Evolutionary conservation across 2,888 invertebrate species (phyloP), one percentile per base, ranked within the genome.

Genomic region (Agrochola litura): DNA sequence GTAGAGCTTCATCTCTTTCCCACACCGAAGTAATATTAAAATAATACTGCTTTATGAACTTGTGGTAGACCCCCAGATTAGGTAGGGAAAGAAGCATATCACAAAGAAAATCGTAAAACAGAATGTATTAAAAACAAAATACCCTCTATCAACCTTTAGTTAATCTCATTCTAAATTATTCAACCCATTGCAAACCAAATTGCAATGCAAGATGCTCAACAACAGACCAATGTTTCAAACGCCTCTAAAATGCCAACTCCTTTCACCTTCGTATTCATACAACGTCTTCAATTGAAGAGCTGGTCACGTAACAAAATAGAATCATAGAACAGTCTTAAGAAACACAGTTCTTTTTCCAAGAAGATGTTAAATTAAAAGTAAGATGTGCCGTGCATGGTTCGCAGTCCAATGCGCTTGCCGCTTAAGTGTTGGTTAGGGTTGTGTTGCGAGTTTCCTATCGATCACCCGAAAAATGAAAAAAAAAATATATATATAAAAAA

Each of bases 231-330:
- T 72, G 68, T 64, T 70, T 81, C 37, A 77, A 65, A 8, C 22
- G 19, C 52, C 16, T 61, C 25, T 72, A 30, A 71, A 76, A 64
- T 22, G 16, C 22, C 30, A 58, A 61, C 43, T 79, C 75, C 77
- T 77, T 84, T 84, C 63, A 84, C 76, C 69, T 52, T 56, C 49
- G 67, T 72, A 81, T 77, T 77, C 64, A 68, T 41, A 12, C 16
- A 54, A 41, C 37, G 19, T 52, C 56, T 61, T 16, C 14, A 65
- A 72, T 83, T 69, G 41, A 16, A 22, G 19, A 6, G 6, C 81
- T 65, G 30, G 52, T 73, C 83, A 83, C 83, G 83, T 77, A 56
- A 16, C 2, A 52, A 77, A 64, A 71, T 19, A 65, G 37, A 41
- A 54, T 64, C 69, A 2, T 64, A 63, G 58, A 76, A 30, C n/a